Evolutionary conservation across 2,888 invertebrate species (phyloP).

Genomic region (Leptopilina syphax): DNA sequence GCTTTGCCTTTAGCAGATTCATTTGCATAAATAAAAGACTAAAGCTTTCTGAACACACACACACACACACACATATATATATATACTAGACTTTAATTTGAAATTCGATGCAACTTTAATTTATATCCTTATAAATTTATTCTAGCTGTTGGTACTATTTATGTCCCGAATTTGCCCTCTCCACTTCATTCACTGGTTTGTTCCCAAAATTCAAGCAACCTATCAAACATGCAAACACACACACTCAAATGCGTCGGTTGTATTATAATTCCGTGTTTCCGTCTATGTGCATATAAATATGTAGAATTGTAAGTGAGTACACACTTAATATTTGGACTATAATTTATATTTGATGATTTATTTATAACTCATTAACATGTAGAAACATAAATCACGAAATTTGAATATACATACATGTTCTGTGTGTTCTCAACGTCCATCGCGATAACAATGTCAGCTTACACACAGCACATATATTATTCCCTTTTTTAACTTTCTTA

Average conservation of each 20-base stretch:
- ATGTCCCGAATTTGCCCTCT: constrained; percentile 1
- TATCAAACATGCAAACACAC: constrained; percentile 4
- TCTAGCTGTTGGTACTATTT: constrained; percentile 50
- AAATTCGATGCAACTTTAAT: constrained; percentile 60
- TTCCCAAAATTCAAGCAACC: constrained; percentile 27
- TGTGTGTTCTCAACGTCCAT: too few relatives aligned
- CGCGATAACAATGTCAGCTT: too few relatives aligned
- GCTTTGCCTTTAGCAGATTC: neutral
- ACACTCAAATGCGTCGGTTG: constrained; percentile 9
- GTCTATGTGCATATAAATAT: constrained; percentile 6
- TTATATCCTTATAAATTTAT: constrained; percentile 64
- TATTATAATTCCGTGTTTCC: constrained; percentile 56
- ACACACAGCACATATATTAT: too few relatives aligned
- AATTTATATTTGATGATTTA: constrained; percentile 51
- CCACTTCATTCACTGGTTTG: constrained; percentile 37
- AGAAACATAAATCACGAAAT: constrained; percentile 52
- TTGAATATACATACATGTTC: constrained; percentile 43
- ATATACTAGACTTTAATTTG: constrained; percentile 52
- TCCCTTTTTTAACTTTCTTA: too few relatives aligned
- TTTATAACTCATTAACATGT: constrained; percentile 51
- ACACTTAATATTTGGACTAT: constrained; percentile 30
- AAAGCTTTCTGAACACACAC: constrained; percentile 30
- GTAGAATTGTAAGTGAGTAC: neutral
- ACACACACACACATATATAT: constrained; percentile 27
- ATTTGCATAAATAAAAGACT: constrained; percentile 29